phyloP scores from a whole-genome alignment of 2,113 vertebrate species.

The Crotalus viridis region DNA sequence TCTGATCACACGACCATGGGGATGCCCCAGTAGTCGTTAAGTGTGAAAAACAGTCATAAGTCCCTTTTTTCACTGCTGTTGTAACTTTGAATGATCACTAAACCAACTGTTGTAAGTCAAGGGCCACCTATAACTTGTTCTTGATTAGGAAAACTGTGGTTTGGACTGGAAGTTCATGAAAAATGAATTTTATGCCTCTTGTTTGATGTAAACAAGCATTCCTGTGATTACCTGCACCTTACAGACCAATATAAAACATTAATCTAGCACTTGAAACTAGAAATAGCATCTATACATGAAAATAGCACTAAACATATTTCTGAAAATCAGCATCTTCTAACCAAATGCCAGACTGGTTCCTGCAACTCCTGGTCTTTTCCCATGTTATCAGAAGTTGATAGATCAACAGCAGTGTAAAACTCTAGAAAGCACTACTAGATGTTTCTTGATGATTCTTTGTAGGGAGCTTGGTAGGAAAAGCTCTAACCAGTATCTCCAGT shows the following conservation, averaged over 20 bases:
- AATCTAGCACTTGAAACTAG: background rate
- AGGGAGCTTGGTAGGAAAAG: background rate
- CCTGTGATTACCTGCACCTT: background rate
- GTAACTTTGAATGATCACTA: background rate
- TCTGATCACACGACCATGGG: background rate
- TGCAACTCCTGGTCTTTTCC: background rate
- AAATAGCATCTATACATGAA: background rate
- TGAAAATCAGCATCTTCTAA: too few relatives aligned
- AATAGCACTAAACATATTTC: too few relatives aligned
- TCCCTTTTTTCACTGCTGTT: background rate
- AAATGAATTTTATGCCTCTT: background rate
- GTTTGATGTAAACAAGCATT: background rate
- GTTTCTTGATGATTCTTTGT: background rate
- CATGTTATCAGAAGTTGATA: background rate
- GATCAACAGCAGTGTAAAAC: background rate
- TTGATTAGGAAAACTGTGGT: background rate
- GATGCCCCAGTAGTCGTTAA: background rate
- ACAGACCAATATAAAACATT: background rate
- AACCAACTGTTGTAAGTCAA: background rate
- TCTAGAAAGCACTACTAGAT: background rate
- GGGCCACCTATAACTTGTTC: background rate
- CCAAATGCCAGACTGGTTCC: background rate
- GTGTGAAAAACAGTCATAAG: background rate
- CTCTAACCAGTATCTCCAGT: background rate
- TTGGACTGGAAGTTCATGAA: background rate